Base-by-base conservation (phyloP, 2,888 invertebrate genomes). In the Coenonympha glycerion region DNA sequence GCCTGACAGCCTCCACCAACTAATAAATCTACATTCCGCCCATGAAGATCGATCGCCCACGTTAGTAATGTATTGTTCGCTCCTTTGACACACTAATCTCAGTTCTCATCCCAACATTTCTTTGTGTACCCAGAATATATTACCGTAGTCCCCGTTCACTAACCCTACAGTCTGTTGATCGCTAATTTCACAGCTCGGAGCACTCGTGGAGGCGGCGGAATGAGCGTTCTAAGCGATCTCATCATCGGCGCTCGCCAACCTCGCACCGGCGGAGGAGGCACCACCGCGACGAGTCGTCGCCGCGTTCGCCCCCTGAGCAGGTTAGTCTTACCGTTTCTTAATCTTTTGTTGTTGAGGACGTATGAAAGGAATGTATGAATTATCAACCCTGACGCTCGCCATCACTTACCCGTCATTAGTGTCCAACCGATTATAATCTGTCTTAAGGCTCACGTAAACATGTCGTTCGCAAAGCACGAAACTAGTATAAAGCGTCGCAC, bases 211-310 rank as follows among this genome's bases (percentile, higher is more conserved):
- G 93, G 90, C 73, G 94, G 89, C 86, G 93, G 89, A 82, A 94
- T 92, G 89, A 94, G 69, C 92, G 95, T 62, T 95, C 94, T 79
- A 95, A 95, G 82, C 91, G 95, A 65, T 94, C 94, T 69, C 92
- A 93, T 77, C 92, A 94, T 63, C 91, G 95, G 76, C 94, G 95
- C 61, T 94, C 94, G 59, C 92, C 92, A 56, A 92, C 92, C 64
- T 92, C 92, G 70, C 92, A 92, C 72, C 90, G 93, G 62, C 91
- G 93, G 69, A 90, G 91, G 69, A 92, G 93, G 76, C 89, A 86
- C 61, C 87, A 87, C 59, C 85, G 86, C 65, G 86, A 86, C 64
- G 87, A 85, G 59, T 86, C 87, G 22, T 79, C 87, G 48, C 71
- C 79, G 50, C 84, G 84, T 56, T 86, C 86, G 65, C 81, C 84